phyloP scores from a whole-genome alignment of 37 sponge, comb jelly and placozoan genomes.

The Oopsacas minuta region DNA sequence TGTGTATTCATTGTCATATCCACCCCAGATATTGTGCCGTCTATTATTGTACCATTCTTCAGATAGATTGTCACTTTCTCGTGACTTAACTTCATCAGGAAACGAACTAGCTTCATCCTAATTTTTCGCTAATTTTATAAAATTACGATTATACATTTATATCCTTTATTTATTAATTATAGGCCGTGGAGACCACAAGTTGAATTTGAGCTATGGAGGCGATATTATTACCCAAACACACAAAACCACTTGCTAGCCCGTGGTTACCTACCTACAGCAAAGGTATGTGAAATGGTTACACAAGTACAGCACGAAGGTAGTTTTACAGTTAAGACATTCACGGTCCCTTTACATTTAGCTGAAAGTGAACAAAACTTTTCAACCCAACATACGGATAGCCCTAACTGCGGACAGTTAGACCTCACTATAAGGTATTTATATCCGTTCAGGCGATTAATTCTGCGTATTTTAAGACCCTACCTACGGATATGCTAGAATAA shows the following conservation, averaged over 20 bases:
- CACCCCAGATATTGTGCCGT: conserved; percentile 90
- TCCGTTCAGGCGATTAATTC: too few species aligned
- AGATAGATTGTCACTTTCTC: conserved; percentile 95
- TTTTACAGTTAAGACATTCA: conserved; percentile 2
- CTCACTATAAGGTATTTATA: neutral
- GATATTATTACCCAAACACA: neutral
- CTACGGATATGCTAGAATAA: too few species aligned
- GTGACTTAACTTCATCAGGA: conserved; percentile 96
- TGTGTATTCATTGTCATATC: conserved; percentile 99
- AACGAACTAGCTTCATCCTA: conserved; percentile 34
- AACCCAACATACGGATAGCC: neutral
- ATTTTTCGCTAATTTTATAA: neutral
- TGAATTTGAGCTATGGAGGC: conserved; percentile 10
- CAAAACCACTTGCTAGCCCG: neutral
- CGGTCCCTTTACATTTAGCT: neutral
- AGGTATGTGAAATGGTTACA: conserved; percentile 9
- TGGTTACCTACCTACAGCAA: conserved; percentile 13
- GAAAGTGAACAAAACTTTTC: neutral
- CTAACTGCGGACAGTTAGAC: conserved; percentile 9
- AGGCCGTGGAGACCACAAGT: conserved; percentile 8
- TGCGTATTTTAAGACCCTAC: too few species aligned
- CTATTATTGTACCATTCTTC: conserved; percentile 93
- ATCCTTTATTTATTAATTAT: neutral
- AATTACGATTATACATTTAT: neutral
- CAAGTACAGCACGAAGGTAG: neutral